phyloP scores from a whole-genome alignment of 2,888 invertebrate species.

The Chloroclysta siterata region DNA sequence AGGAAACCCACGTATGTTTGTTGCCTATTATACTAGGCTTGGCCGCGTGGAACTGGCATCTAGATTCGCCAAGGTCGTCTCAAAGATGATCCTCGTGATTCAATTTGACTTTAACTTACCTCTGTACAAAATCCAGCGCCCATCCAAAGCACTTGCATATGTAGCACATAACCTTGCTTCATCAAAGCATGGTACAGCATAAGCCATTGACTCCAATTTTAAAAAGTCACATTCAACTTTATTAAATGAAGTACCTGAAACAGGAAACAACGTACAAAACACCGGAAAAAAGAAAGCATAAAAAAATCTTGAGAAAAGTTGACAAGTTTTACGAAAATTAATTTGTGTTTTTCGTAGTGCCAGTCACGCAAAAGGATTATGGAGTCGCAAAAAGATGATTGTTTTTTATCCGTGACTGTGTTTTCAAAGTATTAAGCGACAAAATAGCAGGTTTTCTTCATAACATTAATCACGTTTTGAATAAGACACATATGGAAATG shows the following conservation, averaged over 20 bases:
- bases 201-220: constrained; percentile 19
- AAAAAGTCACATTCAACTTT: constrained; percentile 1
- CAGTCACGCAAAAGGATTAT: constrained; percentile 21
- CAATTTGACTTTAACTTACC: constrained; percentile 45
- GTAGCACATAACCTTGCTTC: constrained; percentile 58
- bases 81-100: too few relatives aligned
- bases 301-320: constrained; percentile 6
- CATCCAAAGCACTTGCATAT: constrained; percentile 63
- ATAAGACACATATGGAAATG: too few relatives aligned
- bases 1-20: too few relatives aligned
- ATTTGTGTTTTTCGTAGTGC: constrained; percentile 1
- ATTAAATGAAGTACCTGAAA: constrained; percentile 12
- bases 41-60: too few relatives aligned
- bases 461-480: too few relatives aligned
- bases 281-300: constrained; percentile 10
- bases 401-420: too few relatives aligned
- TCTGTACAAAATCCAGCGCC: constrained; percentile 65
- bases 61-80: too few relatives aligned
- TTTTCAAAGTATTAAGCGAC: too few relatives aligned
- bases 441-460: too few relatives aligned
- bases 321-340: constrained; percentile 2
- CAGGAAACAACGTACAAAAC: constrained; percentile 1
- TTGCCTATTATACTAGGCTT: too few relatives aligned
- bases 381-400: background rate
- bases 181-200: constrained; percentile 11